Conservation (phyloP, 2,888 invertebrate species). For the Nemoura dubitans region DNA sequence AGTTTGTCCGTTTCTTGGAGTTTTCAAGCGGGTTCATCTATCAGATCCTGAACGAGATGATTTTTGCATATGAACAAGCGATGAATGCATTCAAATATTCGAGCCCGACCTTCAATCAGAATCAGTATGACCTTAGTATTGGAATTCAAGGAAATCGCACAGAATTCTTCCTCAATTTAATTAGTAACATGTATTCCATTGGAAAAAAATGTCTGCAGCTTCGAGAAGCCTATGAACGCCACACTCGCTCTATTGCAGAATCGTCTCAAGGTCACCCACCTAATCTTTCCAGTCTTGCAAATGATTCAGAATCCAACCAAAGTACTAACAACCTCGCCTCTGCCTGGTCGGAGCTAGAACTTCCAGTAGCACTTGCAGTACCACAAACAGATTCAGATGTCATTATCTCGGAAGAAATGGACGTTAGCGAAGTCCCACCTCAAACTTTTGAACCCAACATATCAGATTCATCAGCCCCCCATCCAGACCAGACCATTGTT, state of each 20-base stretch:
- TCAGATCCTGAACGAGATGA: slow-evolving; percentile 22
- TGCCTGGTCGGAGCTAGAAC: not conserved
- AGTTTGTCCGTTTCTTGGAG: slow-evolving; percentile 14
- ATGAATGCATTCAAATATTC: slow-evolving; percentile 9
- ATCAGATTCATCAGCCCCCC: not conserved
- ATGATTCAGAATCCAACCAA: not conserved
- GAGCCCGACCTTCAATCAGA: not conserved
- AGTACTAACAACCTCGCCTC: not conserved
- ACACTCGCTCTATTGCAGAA: not conserved
- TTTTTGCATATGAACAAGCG: slow-evolving; percentile 1
- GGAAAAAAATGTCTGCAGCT: not conserved
- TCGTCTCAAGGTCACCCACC: not conserved
- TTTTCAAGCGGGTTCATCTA: slow-evolving; percentile 12
- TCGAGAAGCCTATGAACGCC: not conserved
- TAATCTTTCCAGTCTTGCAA: not conserved
- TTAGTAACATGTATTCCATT: not conserved
- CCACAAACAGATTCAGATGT: not conserved
- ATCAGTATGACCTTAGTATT: not conserved
- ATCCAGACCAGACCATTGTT: not conserved
- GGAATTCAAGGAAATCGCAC: not conserved
- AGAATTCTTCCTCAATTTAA: not conserved
- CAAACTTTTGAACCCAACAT: not conserved
- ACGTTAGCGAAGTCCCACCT: not conserved
- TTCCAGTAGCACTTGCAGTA: not conserved
- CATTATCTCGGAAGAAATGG: not conserved